Conservation (phyloP, 2,797 vertebrate species). For the Paguma larvata region DNA sequence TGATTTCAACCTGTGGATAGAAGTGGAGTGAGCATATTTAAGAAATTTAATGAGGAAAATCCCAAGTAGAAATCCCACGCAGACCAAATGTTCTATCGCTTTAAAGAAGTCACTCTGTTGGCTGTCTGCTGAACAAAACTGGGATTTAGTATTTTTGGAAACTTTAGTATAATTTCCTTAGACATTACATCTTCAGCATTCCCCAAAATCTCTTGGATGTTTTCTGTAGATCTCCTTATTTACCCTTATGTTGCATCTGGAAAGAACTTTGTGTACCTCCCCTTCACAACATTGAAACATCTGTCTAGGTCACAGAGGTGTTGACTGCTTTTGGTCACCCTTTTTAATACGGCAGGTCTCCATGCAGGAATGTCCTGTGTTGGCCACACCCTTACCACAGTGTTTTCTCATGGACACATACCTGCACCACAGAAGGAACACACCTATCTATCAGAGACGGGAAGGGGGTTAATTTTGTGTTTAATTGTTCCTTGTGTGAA, state of each 20-base stretch:
- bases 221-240: constrained; percentile 66
- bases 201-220: constrained; percentile 83
- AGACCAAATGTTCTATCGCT: constrained; percentile 81
- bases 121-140: constrained; percentile 22
- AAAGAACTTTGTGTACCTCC: constrained; percentile 34
- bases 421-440: not conserved
- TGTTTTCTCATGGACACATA: not conserved
- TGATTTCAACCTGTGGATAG: constrained; percentile 93
- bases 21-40: constrained; percentile 91
- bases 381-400: not conserved
- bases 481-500: not conserved
- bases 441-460: not conserved
- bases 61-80: constrained; percentile 85
- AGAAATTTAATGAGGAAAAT: constrained; percentile 92
- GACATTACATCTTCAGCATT: constrained; percentile 84
- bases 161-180: constrained; percentile 76
- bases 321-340: rapidly evolving
- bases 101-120: constrained; percentile 51
- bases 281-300: not conserved
- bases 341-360: not conserved
- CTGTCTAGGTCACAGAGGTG: not conserved
- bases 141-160: constrained; percentile 85
- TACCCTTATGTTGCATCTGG: not conserved
- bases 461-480: not conserved
- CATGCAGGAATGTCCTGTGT: not conserved